A percentile compares a stretch with the other conserved stretches of the same genome.
Evolutionary conservation across 2,797 vertebrate species (phyloP).

Genomic region (Microhierax caerulescens): DNA sequence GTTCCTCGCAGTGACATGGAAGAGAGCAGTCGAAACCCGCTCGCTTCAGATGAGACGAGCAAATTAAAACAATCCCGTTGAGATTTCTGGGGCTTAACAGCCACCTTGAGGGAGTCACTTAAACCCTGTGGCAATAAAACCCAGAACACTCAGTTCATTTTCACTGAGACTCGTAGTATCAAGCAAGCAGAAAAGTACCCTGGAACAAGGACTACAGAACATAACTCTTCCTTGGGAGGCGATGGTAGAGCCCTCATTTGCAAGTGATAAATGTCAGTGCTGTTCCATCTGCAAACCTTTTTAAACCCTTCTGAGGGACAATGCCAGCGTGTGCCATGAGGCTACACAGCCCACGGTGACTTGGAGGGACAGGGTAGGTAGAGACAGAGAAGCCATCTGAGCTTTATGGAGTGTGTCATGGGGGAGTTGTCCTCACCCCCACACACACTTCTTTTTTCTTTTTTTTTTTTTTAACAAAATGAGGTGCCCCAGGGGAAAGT

Average conservation of each 20-base stretch:
- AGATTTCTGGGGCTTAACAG: background rate
- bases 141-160: background rate
- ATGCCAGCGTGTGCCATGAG: background rate
- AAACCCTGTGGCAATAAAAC: background rate
- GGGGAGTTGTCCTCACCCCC: background rate
- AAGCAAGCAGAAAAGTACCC: background rate
- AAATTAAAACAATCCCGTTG: fast-evolving
- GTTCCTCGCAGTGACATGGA: background rate
- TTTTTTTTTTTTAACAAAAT: conserved; percentile 8
- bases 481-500: conserved; percentile 59
- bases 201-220: background rate
- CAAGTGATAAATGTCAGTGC: conserved; percentile 57
- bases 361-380: background rate
- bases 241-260: background rate
- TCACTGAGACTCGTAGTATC: background rate
- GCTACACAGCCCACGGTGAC: background rate
- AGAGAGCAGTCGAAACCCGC: background rate
- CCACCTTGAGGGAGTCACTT: background rate
- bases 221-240: background rate
- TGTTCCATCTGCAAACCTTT: conserved; percentile 51
- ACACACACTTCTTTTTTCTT: background rate
- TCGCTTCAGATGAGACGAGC: background rate
- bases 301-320: conserved; percentile 5
- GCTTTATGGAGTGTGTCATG: background rate
- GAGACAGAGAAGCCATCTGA: background rate